These are phyloP conservation scores for Eonycteris spelaea DNA, from an alignment of 2,113 vertebrate species.

Conservation along the genomic window DNA sequence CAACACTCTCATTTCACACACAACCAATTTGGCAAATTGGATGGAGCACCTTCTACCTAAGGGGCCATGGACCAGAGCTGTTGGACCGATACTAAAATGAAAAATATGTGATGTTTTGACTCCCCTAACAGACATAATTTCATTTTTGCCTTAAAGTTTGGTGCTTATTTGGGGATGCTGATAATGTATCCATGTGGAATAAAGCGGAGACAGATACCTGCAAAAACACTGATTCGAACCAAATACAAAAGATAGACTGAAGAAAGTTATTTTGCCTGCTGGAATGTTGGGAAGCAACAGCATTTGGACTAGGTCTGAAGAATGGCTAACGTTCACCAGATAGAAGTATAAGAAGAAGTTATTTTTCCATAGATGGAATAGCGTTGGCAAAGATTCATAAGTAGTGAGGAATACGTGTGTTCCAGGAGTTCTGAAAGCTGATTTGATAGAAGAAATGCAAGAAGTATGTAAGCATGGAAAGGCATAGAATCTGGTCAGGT, in stretches of 20 bases:
- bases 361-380: neutral
- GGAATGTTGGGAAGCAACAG: neutral
- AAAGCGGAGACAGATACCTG: neutral
- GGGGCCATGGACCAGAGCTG: neutral
- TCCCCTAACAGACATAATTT: neutral
- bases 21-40: neutral
- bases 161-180: neutral
- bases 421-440: neutral
- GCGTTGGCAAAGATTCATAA: neutral
- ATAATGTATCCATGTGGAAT: neutral
- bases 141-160: neutral
- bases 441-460: neutral
- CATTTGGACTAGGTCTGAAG: neutral
- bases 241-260: neutral
- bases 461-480: neutral
- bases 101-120: neutral
- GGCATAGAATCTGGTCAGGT: neutral
- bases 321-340: neutral
- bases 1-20: neutral
- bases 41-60: neutral
- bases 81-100: neutral
- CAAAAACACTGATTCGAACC: neutral
- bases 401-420: neutral
- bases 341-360: neutral
- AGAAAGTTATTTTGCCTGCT: neutral